Base-by-base conservation (phyloP, 2,888 invertebrate genomes). In the Gastrophysa polygoni region DNA sequence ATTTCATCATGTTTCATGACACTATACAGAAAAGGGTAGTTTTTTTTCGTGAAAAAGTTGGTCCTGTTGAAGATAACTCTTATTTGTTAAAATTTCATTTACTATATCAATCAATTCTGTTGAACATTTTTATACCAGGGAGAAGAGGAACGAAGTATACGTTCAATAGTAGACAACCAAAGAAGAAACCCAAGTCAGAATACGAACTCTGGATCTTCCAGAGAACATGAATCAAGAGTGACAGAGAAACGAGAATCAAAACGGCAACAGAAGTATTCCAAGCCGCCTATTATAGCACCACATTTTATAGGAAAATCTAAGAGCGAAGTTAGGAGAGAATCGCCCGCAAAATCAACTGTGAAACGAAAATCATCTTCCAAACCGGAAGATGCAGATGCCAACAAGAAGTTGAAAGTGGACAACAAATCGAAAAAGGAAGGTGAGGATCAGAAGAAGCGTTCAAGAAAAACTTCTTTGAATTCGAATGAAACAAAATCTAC, bases 311-410 rank as follows among this genome's bases (percentile, higher is more conserved):
- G 10, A n/a, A 43, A 54, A 16, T 18, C 54, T 14, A 10, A 11
- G 10, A 16, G 28, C 4, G 21, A 43, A 14, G 24, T 16, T 11
- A 43, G 43, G 20, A 43, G 24, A 21, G 38, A 21, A 20, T 14
- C 8, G 10, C 20, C 24, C 16, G 38, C 50, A 18, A 51, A 58
- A 29, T 44, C 17, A 10, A 24, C 38, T 10, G 20, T 28, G 29
- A 51, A 58, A 44, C 47, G 50, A 10, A 50, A 43, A 24, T 51
- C 54, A 7, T n/a, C 44, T 5, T 34, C 32, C 14, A 51, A 51
- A 51, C 34, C 44, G 18, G 24, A 17, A 11, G 18, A 50, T 17
- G 8, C 11, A 17, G 50, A 10, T 44, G 4, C n/a, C n/a, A 58
- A 43, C 18, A 48, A 54, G 17, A 54, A 54, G 17, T 7, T 14